phyloP scores from a whole-genome alignment of 1,140 invertebrate genomes.

The Drosophila sulfurigaster region DNA sequence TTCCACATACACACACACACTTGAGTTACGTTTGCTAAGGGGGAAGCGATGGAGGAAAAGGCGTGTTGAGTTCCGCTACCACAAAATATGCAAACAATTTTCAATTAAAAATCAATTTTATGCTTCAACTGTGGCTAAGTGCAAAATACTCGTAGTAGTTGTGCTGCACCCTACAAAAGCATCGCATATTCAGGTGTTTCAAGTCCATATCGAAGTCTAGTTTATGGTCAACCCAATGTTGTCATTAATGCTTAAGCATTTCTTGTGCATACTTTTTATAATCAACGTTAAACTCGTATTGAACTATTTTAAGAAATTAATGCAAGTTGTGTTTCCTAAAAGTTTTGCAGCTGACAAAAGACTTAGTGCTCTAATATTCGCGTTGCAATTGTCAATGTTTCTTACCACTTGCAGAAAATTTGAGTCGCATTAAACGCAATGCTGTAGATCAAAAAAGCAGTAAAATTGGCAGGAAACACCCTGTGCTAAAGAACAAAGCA shows the following conservation, averaged over 20 bases:
- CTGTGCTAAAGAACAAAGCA: not conserved
- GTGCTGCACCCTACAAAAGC: conserved; percentile 18
- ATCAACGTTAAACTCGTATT: conserved; percentile 52
- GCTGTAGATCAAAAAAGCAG: not conserved
- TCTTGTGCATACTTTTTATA: conserved; percentile 18
- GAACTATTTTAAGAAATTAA: conserved; percentile 26
- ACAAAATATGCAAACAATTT: conserved; percentile 81
- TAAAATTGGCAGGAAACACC: not conserved
- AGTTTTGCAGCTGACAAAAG: conserved; percentile 70
- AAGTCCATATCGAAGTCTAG: conserved; percentile 57
- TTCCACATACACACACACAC: not conserved
- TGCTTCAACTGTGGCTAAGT: conserved; percentile 79
- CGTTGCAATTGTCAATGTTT: conserved; percentile 14
- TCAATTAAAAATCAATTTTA: conserved; percentile 83
- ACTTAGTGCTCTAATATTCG: conserved; percentile 59
- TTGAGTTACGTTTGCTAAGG: not conserved
- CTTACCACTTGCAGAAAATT: conserved; percentile 35
- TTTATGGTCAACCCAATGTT: conserved; percentile 25
- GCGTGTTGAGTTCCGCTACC: not conserved
- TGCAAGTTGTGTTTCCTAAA: conserved; percentile 14
- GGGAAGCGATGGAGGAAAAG: not conserved
- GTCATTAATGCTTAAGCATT: conserved; percentile 2
- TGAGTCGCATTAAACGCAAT: no score
- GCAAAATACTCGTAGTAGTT: conserved; percentile 63
- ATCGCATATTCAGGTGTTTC: conserved; percentile 31